Base-by-base conservation (phyloP, 2,113 vertebrate genomes). In the Sander vitreus region DNA sequence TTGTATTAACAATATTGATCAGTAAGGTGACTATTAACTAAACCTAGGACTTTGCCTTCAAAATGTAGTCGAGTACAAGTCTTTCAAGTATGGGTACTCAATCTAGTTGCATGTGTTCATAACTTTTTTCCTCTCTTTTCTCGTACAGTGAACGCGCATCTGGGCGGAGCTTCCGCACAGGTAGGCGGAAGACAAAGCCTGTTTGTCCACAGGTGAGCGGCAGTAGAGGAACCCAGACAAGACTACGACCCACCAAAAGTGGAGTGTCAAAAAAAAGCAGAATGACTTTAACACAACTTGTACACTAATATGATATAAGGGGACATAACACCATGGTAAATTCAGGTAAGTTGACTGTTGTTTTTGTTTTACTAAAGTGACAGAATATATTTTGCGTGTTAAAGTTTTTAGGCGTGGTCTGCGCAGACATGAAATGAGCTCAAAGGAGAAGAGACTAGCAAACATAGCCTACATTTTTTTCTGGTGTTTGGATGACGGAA, bases 381-480 rank as follows among this genome's bases (percentile, higher is more conserved):
- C 30, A 16, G 47, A 3, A 13, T 47, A 55, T 21, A 11, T 43
- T 51, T 27, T 11, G 21, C 19, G 30, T 21, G 36, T 6, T 14
- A 0, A 59, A 47, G 64, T 59, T 73, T 91, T 89, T 87, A 88
- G 91, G 93, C 75, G 92, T 92, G 87, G 93, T 78, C 81, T 81
- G 70, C 12, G 10, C 27, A 1, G 36, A 33, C 19, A 21, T 16
- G 25, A 58, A 69, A 0, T 45, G 62, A 53, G n/a, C 63, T 27
- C 12, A 53, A 18, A 13, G 45, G 82, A 33, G 55, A 80, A 8
- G 21, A 76, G 23, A 66, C 18, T 14, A 21, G 60, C 13, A 6
- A 16, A 18, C 39, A 1, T 2, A 64, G 3, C 1, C 5, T 16
- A 43, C 13, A n/a, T 47, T 36, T 54, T 73, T 23, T 64, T 58